Evolutionary conservation across 2,888 invertebrate genomes (phyloP), one percentile per base, ranked within the genome.

Genomic region (Trilocha varians): DNA sequence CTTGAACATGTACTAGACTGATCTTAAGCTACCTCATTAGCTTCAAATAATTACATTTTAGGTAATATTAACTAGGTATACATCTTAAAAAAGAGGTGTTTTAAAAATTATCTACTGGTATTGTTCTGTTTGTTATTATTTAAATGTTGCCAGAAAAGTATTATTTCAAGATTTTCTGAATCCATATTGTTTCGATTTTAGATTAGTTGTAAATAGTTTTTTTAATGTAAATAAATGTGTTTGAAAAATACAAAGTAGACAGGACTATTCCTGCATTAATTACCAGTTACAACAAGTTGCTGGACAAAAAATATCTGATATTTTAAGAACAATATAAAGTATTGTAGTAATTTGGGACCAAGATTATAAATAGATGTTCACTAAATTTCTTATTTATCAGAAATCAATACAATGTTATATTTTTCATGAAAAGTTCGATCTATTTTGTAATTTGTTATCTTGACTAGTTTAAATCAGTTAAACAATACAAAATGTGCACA

Each of bases 141-240:
- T 34, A 35, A 15, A 35, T 14, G 5, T 8, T 35, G 13, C 13
- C 13, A 35, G 25, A 25, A 25, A 25, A 25, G 25, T 25, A 25
- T 25, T 25, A 25, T 3, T 25, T 25, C 25, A 25, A 25, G 25
- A 25, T 25, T 25, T 25, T 25, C 25, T 25, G 25, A 25, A 25
- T 25, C 25, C 6, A 25, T 25, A 6, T 25, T 11, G 6, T 25
- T 25, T 25, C 25, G 25, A 25, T 9, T 25, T 25, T 37, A 37
- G 16, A 16, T 36, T 37, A 16, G 17, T 2, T 37, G 37, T 37
- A 37, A 37, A 37, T 37, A 37, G n/a, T 35, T 11, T 35, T 35
- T 37, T 37, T 9, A 25, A 25, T 25, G 25, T 25, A 25, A 25
- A 25, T 25, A 25, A 25, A 2, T 25, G 25, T 25, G 25, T 25